These are phyloP conservation scores for Crocuta crocuta DNA, from an alignment of 2,113 vertebrate genomes.

Conservation along the genomic window DNA sequence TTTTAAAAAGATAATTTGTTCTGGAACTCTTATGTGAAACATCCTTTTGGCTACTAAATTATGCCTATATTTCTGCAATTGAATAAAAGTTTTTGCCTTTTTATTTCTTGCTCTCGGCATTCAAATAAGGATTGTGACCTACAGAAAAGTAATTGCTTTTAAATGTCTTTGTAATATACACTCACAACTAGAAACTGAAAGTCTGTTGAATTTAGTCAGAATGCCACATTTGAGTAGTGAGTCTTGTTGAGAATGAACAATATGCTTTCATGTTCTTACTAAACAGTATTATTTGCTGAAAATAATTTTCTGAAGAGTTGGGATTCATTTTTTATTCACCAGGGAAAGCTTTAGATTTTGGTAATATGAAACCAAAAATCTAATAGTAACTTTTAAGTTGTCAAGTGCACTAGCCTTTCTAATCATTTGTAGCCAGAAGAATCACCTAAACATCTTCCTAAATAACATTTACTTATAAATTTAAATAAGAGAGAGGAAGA, in stretches of 20 bases:
- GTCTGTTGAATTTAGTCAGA: not conserved
- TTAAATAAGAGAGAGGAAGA: not conserved
- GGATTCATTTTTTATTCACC: not conserved
- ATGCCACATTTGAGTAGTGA: not conserved
- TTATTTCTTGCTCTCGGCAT: not conserved
- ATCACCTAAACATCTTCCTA: not conserved
- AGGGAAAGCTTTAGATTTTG: not conserved
- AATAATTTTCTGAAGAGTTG: not conserved
- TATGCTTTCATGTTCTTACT: not conserved
- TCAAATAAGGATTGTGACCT: not conserved
- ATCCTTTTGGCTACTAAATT: not conserved
- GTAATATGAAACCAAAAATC: not conserved
- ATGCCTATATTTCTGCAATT: not conserved
- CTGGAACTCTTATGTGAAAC: not conserved
- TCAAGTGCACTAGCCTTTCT: not conserved
- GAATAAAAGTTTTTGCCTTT: not conserved
- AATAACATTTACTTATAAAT: not conserved
- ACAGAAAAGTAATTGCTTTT: not conserved
- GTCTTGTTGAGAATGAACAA: not conserved
- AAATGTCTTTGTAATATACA: not conserved
- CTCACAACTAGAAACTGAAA: not conserved
- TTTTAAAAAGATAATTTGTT: slow-evolving; percentile 39
- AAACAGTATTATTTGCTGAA: not conserved
- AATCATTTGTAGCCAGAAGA: not conserved
- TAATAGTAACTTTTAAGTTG: not conserved